Evolutionary conservation across 2,113 vertebrate species (phyloP).

Genomic region (Grus americana): DNA sequence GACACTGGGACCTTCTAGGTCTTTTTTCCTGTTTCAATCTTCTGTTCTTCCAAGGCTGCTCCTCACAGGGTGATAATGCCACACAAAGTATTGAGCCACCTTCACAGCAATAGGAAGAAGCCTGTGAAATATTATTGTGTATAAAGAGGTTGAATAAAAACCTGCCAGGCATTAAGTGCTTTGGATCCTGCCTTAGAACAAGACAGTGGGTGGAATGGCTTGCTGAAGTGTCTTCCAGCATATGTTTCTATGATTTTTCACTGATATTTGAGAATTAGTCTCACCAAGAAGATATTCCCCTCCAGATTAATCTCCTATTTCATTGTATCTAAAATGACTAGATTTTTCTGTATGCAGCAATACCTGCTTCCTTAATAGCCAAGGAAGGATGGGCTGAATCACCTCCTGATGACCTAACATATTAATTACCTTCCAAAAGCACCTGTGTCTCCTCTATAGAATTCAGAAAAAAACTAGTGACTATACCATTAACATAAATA

Average conservation of each 20-base stretch:
- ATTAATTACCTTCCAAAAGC: background rate
- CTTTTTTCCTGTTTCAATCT: background rate
- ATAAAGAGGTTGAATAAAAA: background rate
- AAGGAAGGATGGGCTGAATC: background rate
- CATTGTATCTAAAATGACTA: background rate
- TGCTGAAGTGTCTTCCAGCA: background rate
- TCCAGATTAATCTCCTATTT: background rate
- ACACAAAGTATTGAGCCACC: background rate
- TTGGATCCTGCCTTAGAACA: background rate
- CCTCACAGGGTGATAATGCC: background rate
- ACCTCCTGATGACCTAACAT: background rate
- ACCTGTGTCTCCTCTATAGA: background rate
- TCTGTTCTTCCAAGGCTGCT: background rate
- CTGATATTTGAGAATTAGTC: background rate
- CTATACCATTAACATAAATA: background rate
- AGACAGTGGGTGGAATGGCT: background rate
- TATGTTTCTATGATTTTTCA: background rate
- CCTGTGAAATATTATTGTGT: background rate
- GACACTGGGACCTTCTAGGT: background rate
- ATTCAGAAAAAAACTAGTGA: background rate
- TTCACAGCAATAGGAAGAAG: background rate
- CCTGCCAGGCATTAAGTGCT: background rate
- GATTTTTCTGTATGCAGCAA: background rate
- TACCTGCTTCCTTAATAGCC: background rate
- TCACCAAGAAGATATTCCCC: background rate